Percentiles rank a stretch among this genome's conserved stretches.
Conservation (phyloP, 2,113 vertebrate species). For the Potamarius usumacintae region DNA sequence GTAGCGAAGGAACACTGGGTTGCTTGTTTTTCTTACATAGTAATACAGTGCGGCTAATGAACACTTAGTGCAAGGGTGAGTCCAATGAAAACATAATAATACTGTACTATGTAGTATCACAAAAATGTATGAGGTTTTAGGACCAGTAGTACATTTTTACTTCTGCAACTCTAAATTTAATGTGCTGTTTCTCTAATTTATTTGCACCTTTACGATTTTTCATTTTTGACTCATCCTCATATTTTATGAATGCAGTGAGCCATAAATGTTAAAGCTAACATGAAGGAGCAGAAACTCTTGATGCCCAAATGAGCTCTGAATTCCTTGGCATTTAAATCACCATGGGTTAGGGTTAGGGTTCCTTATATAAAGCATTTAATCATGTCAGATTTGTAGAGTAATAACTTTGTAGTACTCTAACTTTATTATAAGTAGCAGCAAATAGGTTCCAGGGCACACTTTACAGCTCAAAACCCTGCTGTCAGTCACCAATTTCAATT, state of each 20-base stretch:
- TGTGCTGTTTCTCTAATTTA: not conserved
- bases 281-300: not conserved
- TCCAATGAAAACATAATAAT: no score
- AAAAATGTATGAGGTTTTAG: not conserved
- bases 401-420: not conserved
- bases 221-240: not conserved
- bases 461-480: not conserved
- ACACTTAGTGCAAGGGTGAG: not conserved
- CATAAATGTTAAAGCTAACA: not conserved
- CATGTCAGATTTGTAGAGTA: not conserved
- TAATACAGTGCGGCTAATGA: not conserved
- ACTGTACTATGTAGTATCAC: not conserved
- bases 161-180: not conserved
- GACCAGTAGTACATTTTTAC: not conserved
- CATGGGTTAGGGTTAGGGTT: not conserved
- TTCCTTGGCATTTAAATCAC: not conserved
- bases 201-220: not conserved
- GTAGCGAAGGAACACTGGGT: not conserved
- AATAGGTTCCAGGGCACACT: not conserved
- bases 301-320: not conserved
- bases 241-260: not conserved
- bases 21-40: not conserved
- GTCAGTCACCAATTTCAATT: slow-evolving; percentile 21
- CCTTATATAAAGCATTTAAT: not conserved
- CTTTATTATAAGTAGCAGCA: not conserved